Percentiles rank a stretch among this genome's conserved stretches.
Evolutionary conservation across 2,113 vertebrate species (phyloP).

Genomic region (Ginglymostoma cirratum): DNA sequence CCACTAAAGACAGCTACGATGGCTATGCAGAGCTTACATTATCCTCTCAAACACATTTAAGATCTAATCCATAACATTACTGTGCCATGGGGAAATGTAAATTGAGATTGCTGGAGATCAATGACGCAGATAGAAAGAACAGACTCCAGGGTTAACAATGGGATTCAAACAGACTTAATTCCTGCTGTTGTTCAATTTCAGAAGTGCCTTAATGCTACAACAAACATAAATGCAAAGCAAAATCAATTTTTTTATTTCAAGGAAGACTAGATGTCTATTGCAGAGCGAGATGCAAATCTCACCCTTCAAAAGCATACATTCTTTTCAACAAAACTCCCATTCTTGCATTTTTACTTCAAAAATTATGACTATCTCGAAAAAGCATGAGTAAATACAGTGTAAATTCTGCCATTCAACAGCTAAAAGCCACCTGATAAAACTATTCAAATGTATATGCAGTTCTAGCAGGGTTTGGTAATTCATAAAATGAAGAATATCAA

Average conservation of each 20-base stretch:
- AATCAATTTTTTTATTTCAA: neutral
- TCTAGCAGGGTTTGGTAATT: neutral
- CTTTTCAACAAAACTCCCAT: neutral
- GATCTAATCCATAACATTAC: neutral
- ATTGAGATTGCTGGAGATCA: neutral
- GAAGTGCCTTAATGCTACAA: neutral
- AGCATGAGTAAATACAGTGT: neutral
- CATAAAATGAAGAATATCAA: neutral
- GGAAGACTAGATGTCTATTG: neutral
- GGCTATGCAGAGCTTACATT: no score
- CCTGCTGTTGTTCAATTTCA: neutral
- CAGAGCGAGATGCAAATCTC: neutral
- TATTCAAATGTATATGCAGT: neutral
- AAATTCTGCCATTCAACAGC: neutral
- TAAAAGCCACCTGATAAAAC: neutral
- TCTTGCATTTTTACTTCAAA: neutral
- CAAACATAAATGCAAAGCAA: neutral
- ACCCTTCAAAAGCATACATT: neutral
- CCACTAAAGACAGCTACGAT: no score
- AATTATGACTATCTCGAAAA: neutral
- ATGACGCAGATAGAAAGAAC: neutral
- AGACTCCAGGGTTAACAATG: neutral
- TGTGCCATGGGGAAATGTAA: neutral
- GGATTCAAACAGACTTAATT: neutral
- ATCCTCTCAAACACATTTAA: neutral